phyloP scores from a whole-genome alignment of 2,888 invertebrate genomes.

The Calliopum simillimum region DNA sequence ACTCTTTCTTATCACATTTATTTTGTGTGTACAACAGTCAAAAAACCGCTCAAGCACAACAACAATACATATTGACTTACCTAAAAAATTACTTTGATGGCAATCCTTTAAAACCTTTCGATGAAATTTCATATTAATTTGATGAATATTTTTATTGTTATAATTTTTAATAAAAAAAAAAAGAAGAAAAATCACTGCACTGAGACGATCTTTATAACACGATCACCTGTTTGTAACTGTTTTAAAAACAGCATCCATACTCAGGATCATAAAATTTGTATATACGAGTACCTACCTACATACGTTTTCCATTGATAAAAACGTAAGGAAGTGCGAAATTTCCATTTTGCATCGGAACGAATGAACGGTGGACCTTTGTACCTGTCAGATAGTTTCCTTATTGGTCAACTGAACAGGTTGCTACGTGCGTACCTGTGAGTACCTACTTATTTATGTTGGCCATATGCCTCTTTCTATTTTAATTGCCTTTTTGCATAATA shows the following conservation, averaged over 20 bases:
- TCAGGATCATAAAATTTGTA: conserved; percentile 22
- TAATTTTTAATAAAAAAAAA: background rate
- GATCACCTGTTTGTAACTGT: conserved; percentile 61
- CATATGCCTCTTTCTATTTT: too few relatives aligned
- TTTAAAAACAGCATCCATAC: conserved; percentile 31
- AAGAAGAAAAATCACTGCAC: conserved; percentile 17
- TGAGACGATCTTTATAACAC: conserved; percentile 48
- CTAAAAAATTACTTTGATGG: conserved; percentile 46
- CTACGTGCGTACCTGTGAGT: too few relatives aligned
- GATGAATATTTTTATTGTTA: background rate
- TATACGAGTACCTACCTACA: too few relatives aligned
- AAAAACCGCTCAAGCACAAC: too few relatives aligned
- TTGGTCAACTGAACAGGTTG: conserved; percentile 35
- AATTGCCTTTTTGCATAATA: too few relatives aligned
- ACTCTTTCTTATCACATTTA: too few relatives aligned
- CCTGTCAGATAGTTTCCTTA: conserved; percentile 19
- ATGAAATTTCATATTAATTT: conserved; percentile 47
- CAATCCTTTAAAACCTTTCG: conserved; percentile 47
- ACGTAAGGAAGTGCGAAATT: conserved; percentile 44
- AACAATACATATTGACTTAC: conserved; percentile 36
- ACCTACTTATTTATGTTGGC: too few relatives aligned
- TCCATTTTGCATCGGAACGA: conserved; percentile 1
- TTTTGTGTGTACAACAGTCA: too few relatives aligned
- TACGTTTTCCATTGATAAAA: background rate
- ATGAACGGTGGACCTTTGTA: conserved; percentile 3